A percentile compares a stretch with the other conserved stretches of the same genome.
These are phyloP conservation scores for Agriotes lineatus DNA, from an alignment of 2,888 invertebrate genomes.

Conservation along the genomic window DNA sequence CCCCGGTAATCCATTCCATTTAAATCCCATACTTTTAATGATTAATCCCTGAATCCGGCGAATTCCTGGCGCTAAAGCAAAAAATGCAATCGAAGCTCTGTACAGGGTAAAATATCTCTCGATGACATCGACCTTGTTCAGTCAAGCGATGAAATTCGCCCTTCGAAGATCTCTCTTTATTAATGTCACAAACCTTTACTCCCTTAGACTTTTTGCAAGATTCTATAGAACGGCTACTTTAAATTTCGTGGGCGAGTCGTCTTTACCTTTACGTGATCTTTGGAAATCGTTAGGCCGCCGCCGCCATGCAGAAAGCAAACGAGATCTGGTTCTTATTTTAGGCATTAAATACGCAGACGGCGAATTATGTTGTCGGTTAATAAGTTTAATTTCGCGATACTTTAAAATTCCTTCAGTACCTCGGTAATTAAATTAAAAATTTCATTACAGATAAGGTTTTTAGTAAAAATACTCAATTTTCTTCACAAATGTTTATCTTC, in stretches of 20 bases:
- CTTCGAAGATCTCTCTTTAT: slow-evolving; percentile 26
- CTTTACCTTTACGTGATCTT: slow-evolving; percentile 28
- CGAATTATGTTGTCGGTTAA: too few relatives aligned
- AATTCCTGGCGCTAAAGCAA: not conserved
- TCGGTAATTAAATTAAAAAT: too few relatives aligned
- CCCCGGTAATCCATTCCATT: slow-evolving; percentile 2
- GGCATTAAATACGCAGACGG: too few relatives aligned
- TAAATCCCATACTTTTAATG: not conserved
- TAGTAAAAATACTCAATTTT: too few relatives aligned
- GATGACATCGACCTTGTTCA: slow-evolving; percentile 27
- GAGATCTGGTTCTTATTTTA: too few relatives aligned
- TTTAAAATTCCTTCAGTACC: too few relatives aligned
- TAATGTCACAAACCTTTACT: slow-evolving; percentile 30
- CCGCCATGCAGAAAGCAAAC: too few relatives aligned
- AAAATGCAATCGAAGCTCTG: slow-evolving; percentile 2
- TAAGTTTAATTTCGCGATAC: too few relatives aligned
- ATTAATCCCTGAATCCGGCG: not conserved
- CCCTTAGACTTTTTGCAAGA: slow-evolving; percentile 14
- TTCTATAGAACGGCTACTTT: slow-evolving; percentile 28
- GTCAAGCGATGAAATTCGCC: slow-evolving; percentile 31
- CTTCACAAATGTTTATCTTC: too few relatives aligned
- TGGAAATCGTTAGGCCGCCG: not conserved
- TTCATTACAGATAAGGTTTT: too few relatives aligned
- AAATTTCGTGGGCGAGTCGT: slow-evolving; percentile 18
- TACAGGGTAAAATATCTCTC: slow-evolving; percentile 11